Base-by-base conservation (phyloP, 2,113 vertebrate genomes). In the Athene cunicularia region DNA sequence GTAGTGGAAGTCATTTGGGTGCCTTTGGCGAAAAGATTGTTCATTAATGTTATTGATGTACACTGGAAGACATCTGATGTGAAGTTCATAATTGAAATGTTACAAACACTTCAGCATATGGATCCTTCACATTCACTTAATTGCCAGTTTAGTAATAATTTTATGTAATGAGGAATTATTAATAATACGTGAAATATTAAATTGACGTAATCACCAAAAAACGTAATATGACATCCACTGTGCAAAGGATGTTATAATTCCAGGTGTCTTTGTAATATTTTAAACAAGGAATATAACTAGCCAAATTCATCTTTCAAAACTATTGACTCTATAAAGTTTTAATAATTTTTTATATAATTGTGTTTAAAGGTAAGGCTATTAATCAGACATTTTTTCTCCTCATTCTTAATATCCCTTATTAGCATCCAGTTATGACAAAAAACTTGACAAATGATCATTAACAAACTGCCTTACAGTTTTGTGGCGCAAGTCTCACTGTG, bases 111-210 rank as follows among this genome's bases (percentile, higher is more conserved):
- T 98, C 97, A 98, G 94, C 98, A 98, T 98, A 98, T 98, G 98
- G 98, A 98, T 98, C 98, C 94, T 98, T 98, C 98, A 98, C 97
- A 98, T 98, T 93, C 98, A 98, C 97, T 98, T 98, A 98, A 98
- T 98, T 98, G 97, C 97, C 96, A 98, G 98, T 98, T 98, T 98
- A 98, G 98, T 98, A 98, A 98, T 98, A 98, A 98, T 98, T 98
- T 98, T 98, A 98, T 96, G 95, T 98, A 98, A 98, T 98, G 98
- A 98, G 97, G 92, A 98, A 98, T 98, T 98, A 98, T 98, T 98
- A 98, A 98, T 98, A 98, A 97, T 98, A 98, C 62, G 91, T 98
- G 98, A 98, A 98, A 97, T 94, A 98, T 90, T 97, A 98, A 98
- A 98, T 98, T 98, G 98, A 98, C 94, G 39, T 98, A 98, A 98